Conservation (phyloP, 2,888 invertebrate genomes). For the Polydrusus pterygomalis region DNA sequence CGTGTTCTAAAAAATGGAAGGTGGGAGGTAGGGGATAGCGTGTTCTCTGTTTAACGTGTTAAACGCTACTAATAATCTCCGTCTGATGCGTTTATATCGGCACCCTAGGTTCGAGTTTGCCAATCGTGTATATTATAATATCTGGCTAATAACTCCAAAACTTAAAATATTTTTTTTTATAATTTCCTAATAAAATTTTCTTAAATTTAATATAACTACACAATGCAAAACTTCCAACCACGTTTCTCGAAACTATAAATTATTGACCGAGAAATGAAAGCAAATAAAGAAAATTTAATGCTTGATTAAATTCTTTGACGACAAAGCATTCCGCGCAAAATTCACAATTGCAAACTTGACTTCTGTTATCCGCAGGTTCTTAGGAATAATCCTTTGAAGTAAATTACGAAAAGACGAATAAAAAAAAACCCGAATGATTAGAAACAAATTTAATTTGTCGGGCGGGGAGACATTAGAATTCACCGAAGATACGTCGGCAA, state of each 20-base stretch:
- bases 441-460: conserved; percentile 37
- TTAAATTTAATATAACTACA: not conserved
- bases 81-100: too few species aligned
- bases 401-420: conserved; percentile 11
- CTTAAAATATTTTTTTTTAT: too few species aligned
- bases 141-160: too few species aligned
- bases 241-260: not conserved
- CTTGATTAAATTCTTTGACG: conserved; percentile 18
- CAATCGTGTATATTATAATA: too few species aligned
- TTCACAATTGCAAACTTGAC: conserved; percentile 1
- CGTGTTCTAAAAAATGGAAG: too few species aligned
- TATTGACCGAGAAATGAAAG: not conserved
- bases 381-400: conserved; percentile 18
- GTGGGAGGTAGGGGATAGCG: too few species aligned
- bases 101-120: too few species aligned
- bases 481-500: conserved; percentile 19
- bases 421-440: conserved; percentile 25
- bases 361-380: conserved; percentile 17
- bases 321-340: not conserved
- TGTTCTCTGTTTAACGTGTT: too few species aligned
- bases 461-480: conserved; percentile 32
- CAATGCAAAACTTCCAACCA: not conserved
- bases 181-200: too few species aligned
- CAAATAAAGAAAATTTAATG: conserved; percentile 23
- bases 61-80: too few species aligned